Base-by-base conservation (phyloP, 2,113 vertebrate genomes). In the Callopanchax toddi region DNA sequence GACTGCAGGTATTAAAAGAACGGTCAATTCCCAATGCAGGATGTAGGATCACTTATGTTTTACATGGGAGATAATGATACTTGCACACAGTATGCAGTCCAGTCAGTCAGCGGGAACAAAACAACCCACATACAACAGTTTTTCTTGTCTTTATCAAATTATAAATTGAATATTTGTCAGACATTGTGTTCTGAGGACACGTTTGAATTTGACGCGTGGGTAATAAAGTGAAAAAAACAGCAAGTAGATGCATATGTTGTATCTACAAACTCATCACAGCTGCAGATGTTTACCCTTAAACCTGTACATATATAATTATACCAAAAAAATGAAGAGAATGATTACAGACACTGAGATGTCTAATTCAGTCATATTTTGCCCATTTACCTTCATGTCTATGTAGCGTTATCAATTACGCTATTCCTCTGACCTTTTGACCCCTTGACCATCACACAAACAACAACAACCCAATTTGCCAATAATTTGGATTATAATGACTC, bases 1-100 rank as follows among this genome's bases (percentile, higher is more conserved):
- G n/a, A 68, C 15, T n/a, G 12, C 6, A 26, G 22, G 12, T 18
- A 40, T 42, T 39, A 46, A 54, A 72, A 10, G 32, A 34, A 58
- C n/a, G 18, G n/a, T n/a, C n/a, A n/a, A n/a, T n/a, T n/a, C n/a
- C 1, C 17, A 32, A 32, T 20, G 40, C 10, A 15, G 22, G 21
- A 48, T 53, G 25, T 59, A 34, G 42, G 23, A 6, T 11, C 2
- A 23, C 8, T 29, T 12, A 3, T 13, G n/a, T 26, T 32, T n/a
- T 16, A 46, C 4, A 2, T 26, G 8, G 23, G 9, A 50, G 15
- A 29, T 17, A 25, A 26, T 50, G 15, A 12, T 13, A n/a, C n/a
- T n/a, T n/a, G n/a, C n/a, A n/a, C n/a, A n/a, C n/a, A n/a, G n/a
- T n/a, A n/a, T n/a, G n/a, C n/a, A n/a, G n/a, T n/a, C n/a, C n/a